These are phyloP conservation scores for Atethmia centrago DNA, from an alignment of 2,888 invertebrate genomes.

Conservation along the genomic window DNA sequence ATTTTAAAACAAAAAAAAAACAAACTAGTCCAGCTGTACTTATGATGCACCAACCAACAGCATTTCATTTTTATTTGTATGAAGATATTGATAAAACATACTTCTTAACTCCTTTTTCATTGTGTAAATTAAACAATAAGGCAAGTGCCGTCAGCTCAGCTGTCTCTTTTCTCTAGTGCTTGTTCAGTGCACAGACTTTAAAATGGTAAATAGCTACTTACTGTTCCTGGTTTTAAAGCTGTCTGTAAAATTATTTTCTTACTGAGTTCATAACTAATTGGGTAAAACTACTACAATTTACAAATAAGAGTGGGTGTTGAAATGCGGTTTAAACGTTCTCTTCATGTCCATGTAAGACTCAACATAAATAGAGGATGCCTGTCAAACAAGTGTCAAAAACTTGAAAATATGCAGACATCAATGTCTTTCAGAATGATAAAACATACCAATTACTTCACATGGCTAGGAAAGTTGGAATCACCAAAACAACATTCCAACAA, in stretches of 20 bases:
- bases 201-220: conserved; percentile 2
- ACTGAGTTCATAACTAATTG: background rate
- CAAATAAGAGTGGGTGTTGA: background rate
- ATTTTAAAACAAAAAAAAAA: background rate
- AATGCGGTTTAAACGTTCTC: background rate
- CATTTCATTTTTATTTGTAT: background rate
- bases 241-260: conserved; percentile 12
- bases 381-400: background rate
- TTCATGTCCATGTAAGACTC: background rate
- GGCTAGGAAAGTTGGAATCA: background rate
- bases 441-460: background rate
- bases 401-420: background rate
- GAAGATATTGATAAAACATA: background rate
- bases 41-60: background rate
- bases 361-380: background rate
- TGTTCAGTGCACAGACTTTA: conserved; percentile 4
- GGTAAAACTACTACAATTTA: background rate
- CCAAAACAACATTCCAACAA: background rate
- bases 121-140: background rate
- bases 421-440: background rate
- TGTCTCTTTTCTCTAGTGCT: background rate
- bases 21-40: too few relatives aligned
- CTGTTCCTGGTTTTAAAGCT: conserved; percentile 12
- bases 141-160: background rate
- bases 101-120: background rate